Evolutionary conservation across 2,113 vertebrate species (phyloP).

Genomic region (Pimephales promelas): DNA sequence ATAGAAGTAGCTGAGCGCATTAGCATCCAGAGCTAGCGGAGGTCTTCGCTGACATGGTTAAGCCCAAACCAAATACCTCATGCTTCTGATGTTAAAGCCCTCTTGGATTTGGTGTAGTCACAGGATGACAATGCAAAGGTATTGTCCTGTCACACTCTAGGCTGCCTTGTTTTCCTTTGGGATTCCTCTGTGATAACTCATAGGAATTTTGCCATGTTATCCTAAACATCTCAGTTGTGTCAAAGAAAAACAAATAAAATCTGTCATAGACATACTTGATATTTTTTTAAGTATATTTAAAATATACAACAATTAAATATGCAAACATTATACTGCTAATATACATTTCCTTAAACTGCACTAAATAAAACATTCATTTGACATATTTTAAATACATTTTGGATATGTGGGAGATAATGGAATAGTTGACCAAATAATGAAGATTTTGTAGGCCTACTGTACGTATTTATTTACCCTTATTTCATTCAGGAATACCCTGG

Average conservation of each 20-base stretch:
- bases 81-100: conserved; percentile 54
- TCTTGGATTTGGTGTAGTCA: conserved; percentile 53
- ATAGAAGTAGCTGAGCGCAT: conserved; percentile 41
- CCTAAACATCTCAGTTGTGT: conserved; percentile 26
- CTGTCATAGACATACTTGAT: not conserved
- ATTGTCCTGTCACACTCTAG: conserved; percentile 46
- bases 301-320: not conserved
- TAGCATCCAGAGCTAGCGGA: conserved; percentile 49
- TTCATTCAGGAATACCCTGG: not conserved
- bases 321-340: not conserved
- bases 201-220: not conserved
- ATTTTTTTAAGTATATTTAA: not conserved
- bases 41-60: conserved; percentile 55
- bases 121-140: conserved; percentile 52
- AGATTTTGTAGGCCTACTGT: not conserved
- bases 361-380: not conserved
- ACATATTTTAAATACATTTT: too few species aligned
- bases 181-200: conserved; percentile 31
- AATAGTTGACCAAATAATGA: not conserved
- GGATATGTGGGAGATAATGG: not conserved
- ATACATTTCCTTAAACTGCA: not conserved
- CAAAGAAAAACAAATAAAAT: conserved; percentile 21
- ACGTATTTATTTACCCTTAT: not conserved
- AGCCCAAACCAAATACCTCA: conserved; percentile 53
- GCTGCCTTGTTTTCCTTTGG: conserved; percentile 32